phyloP scores from a whole-genome alignment of 2,797 vertebrate genomes.

The Gymnoscopelus microlampas region DNA sequence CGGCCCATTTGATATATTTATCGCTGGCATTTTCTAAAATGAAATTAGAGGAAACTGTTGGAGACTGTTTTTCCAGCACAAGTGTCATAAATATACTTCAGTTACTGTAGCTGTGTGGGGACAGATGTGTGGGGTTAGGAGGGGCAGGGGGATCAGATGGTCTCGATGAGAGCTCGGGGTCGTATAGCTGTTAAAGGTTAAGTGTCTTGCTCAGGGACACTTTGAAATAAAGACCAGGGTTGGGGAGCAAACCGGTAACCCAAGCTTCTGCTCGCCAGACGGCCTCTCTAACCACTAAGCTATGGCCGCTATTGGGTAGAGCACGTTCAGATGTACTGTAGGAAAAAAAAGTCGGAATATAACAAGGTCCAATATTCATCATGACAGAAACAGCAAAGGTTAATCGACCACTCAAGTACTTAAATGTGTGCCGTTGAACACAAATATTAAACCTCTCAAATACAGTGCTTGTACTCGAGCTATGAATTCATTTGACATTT shows the following conservation, averaged over 20 bases:
- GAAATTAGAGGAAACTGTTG: slow-evolving; percentile 75
- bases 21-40: slow-evolving; percentile 80
- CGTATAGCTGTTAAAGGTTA: slow-evolving; percentile 28
- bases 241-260: no score
- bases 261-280: no score
- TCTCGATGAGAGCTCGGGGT: slow-evolving; percentile 55
- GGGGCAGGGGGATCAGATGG: slow-evolving; percentile 48
- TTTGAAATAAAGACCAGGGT: no score
- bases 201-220: no score
- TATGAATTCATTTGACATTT: slow-evolving; percentile 13
- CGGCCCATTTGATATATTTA: slow-evolving; percentile 81
- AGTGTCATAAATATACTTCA: slow-evolving; percentile 83
- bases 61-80: slow-evolving; percentile 79
- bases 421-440: slow-evolving; percentile 13
- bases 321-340: slow-evolving; percentile 7
- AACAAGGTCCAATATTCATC: slow-evolving; percentile 68
- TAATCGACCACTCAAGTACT: slow-evolving; percentile 28
- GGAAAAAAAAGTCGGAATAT: slow-evolving; percentile 60
- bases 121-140: slow-evolving; percentile 7
- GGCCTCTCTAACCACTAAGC: no score
- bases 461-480: slow-evolving; percentile 21
- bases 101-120: slow-evolving; percentile 60
- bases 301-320: no score
- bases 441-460: slow-evolving; percentile 9
- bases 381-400: slow-evolving; percentile 59